Evolutionary conservation across 2,113 vertebrate genomes (phyloP).

Genomic region (Phrynocephalus versicolor): DNA sequence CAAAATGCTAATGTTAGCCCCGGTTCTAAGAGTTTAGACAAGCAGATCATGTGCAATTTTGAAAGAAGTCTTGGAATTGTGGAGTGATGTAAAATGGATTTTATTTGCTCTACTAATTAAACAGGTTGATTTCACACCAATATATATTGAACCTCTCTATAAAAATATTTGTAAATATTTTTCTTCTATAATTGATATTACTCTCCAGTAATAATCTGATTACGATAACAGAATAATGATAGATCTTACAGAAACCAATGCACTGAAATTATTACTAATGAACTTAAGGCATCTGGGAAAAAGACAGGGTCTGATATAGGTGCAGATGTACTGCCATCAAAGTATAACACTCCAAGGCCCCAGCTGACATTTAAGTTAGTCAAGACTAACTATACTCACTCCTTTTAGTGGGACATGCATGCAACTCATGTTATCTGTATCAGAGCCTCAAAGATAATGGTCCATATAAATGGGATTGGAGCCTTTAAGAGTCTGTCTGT

Average conservation of each 20-base stretch:
- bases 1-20: neutral
- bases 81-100: conserved; percentile 57
- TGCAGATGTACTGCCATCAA: conserved; percentile 51
- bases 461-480: conserved; percentile 28
- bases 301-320: no score
- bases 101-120: conserved; percentile 53
- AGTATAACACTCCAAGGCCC: conserved; percentile 20
- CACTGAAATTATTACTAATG: conserved; percentile 51
- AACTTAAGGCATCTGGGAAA: conserved; percentile 60
- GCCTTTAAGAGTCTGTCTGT: conserved; percentile 38
- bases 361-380: no score
- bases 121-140: conserved; percentile 53
- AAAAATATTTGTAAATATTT: conserved; percentile 70
- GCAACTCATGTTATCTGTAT: neutral
- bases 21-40: no score
- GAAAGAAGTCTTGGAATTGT: conserved; percentile 43
- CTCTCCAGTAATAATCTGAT: conserved; percentile 58
- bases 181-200: conserved; percentile 49
- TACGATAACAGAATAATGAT: conserved; percentile 55
- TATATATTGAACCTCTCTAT: conserved; percentile 66
- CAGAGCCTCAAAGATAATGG: neutral
- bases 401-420: neutral
- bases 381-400: neutral
- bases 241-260: conserved; percentile 50
- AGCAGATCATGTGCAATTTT: neutral